Percentiles rank a stretch among this genome's conserved stretches.
Evolutionary conservation across 2,113 vertebrate species (phyloP).

Genomic region (Protomyctophum bolini): DNA sequence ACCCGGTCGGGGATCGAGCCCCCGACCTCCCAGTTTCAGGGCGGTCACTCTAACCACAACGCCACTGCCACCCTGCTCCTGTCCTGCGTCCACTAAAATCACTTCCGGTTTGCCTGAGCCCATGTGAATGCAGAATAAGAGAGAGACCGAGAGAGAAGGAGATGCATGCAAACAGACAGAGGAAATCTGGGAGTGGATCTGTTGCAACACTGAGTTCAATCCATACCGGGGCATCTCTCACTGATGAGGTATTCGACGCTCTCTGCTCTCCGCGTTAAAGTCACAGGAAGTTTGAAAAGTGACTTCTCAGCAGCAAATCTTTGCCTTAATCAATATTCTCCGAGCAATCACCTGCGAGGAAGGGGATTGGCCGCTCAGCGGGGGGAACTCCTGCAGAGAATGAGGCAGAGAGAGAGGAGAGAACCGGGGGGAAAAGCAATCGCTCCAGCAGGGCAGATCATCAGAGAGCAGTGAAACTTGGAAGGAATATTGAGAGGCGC

Average conservation of each 20-base stretch:
- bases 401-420: not conserved
- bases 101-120: too few relatives aligned
- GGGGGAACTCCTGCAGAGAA: conserved; percentile 67
- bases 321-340: conserved; percentile 79
- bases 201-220: conserved; percentile 29
- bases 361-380: conserved; percentile 72
- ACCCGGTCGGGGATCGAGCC: too few relatives aligned
- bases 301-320: conserved; percentile 71
- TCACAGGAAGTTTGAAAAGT: conserved; percentile 71
- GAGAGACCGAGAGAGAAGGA: conserved; percentile 28
- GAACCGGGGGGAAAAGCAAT: conserved; percentile 41
- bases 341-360: conserved; percentile 76
- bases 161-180: conserved; percentile 18
- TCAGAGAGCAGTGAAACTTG: conserved; percentile 38
- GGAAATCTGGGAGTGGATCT: conserved; percentile 13
- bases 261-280: conserved; percentile 67
- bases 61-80: too few relatives aligned
- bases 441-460: conserved; percentile 56
- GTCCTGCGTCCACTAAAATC: too few relatives aligned
- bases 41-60: too few relatives aligned
- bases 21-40: too few relatives aligned
- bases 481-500: conserved; percentile 61
- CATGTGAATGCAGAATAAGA: not conserved
- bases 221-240: conserved; percentile 48
- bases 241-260: conserved; percentile 28